Percentiles rank a stretch among this genome's conserved stretches.
phyloP scores from a whole-genome alignment of 1,140 invertebrate species.

The Wasmannia auropunctata region DNA sequence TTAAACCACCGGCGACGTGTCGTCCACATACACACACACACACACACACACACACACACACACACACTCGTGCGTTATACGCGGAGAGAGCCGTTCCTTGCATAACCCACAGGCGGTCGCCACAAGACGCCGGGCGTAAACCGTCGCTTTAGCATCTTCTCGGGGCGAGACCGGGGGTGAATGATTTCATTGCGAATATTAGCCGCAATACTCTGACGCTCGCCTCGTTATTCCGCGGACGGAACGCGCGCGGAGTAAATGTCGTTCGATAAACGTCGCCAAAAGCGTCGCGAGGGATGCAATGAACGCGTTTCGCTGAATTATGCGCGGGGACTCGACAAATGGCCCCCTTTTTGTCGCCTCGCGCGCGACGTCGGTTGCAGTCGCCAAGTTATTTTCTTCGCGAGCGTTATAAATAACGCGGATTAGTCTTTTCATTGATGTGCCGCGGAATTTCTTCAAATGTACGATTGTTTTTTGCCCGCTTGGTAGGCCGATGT shows the following conservation, averaged over 20 bases:
- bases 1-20: constrained; percentile 37
- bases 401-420: constrained; percentile 20
- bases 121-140: constrained; percentile 50
- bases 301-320: constrained; percentile 26
- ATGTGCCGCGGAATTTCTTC: not conserved
- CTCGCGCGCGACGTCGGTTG: not conserved
- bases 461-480: not conserved
- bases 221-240: constrained; percentile 41
- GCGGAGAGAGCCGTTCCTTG: not conserved
- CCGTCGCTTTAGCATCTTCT: constrained; percentile 49
- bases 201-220: constrained; percentile 42
- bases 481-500: not conserved
- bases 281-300: not conserved
- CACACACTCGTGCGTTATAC: too few species aligned
- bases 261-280: constrained; percentile 36
- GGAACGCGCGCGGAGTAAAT: too few species aligned
- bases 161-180: constrained; percentile 30
- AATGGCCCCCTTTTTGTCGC: constrained; percentile 16
- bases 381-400: constrained; percentile 5
- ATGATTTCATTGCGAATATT: constrained; percentile 58
- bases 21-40: not conserved
- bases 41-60: not conserved
- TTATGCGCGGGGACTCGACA: constrained; percentile 12
- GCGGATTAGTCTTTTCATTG: not conserved
- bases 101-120: not conserved